Evolutionary conservation across 2,797 vertebrate genomes (phyloP), one percentile per base, ranked within the genome.

Genomic region (Cyclopterus lumpus): DNA sequence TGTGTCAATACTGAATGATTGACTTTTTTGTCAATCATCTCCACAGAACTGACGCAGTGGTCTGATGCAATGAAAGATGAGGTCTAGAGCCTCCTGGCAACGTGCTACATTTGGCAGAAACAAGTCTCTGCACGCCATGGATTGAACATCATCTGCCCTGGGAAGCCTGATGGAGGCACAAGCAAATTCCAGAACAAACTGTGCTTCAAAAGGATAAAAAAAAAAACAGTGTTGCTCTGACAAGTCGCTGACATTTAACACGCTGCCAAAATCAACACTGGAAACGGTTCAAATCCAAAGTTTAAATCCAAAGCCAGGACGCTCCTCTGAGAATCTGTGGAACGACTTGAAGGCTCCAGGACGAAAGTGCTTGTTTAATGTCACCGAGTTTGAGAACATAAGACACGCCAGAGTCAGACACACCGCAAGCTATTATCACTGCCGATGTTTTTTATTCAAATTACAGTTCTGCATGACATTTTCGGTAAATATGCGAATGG

Each of bases 101-200:
- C 10, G 1, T 22, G 7, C 36, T 62, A 8, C 32, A 10, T 63
- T 70, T 74, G 6, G 1, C 40, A 65, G 20, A 30, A 68, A 75
- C 61, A 67, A 60, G 53, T 67, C 42, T 60, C 38, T 55, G 32
- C 15, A 71, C 36, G 10, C 0, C 62, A 28, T 42, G 24, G 36
- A 53, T 8, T 14, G 3, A 62, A 46, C 53, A 20, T 48, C 44
- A 53, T 36, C 49, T 28, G 24, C 16, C 11, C 64, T 3, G 14
- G 42, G 46, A 70, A 22, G 42, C 24, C 36, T 3, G 3, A 62
- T 40, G 1, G 22, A 22, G 49, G 46, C 48, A 11, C 16, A 67
- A 71, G 46, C 36, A 59, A 67, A 79, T 70, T 59, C 61, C 73
- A 79, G 61, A 63, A 3, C 18, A 32, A 15, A 46, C 0, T 20